Evolutionary conservation across 2,113 vertebrate genomes (phyloP), one percentile per base, ranked within the genome.

Genomic region (Lophura nycthemera): DNA sequence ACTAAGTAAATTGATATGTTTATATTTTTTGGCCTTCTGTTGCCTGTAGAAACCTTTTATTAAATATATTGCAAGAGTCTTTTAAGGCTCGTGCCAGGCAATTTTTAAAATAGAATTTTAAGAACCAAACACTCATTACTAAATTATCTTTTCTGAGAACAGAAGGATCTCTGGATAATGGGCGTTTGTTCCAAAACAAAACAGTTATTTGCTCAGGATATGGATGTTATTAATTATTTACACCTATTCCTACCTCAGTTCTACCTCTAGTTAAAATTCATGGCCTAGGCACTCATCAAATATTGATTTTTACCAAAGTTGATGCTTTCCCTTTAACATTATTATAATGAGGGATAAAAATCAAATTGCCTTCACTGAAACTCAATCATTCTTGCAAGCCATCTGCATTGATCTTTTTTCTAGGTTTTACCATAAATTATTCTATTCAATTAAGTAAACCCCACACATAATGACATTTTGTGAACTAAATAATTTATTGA

Each of bases 261-360:
- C 97, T 97, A 97, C 97, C 96, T 96, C 97, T 98, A 90, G 95
- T 98, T 98, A 98, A 98, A 97, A 99, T 98, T 98, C 98, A 98
- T 96, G 96, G 98, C 97, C 97, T 92, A 96, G 98, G 96, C 96
- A 74, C 98, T 98, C 96, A 97, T 99, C 98, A 98, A 99, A 98
- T 98, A 99, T 98, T 98, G 98, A 99, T 99, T 98, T 98, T 97
- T 97, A 97, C 97, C 98, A 97, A 97, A 96, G 96, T 96, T 97
- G 97, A 97, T 98, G 97, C 95, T 96, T 97, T 96, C 95, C 97
- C 97, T 97, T 97, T 97, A 98, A 98, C 97, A 97, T 98, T 97
- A 97, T 98, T 98, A 98, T 98, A 98, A 98, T 98, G 98, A 98
- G 97, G 98, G 98, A 98, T 98, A 97, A 98, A 98, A 98, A 98